Base-by-base conservation (phyloP, 2,113 vertebrate genomes). In the Muscicapa adusta region DNA sequence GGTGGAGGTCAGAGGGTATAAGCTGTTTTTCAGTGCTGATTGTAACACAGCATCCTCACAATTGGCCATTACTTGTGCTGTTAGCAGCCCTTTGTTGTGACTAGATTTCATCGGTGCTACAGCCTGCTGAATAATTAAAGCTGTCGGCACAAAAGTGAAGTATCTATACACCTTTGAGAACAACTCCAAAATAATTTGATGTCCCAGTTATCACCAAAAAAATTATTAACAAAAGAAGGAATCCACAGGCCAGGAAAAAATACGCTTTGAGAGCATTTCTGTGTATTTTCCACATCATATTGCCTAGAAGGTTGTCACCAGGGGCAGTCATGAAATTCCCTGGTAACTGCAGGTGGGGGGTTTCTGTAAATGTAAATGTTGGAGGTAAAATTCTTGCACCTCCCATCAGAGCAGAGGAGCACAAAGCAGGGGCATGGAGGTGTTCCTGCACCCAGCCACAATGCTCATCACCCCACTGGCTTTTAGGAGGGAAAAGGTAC, bases 41-140 rank as follows among this genome's bases (percentile, higher is more conserved):
- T 95, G 92, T 82, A 91, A 85, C 77, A 62, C 57, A 74, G 54
- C 58, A 67, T 81, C 84, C 81, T 89, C 70, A 82, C 76, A 94
- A 91, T 3, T 89, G 81, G 66, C 84, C 76, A 25, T 94, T 94
- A 87, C 73, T 68, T 40, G 73, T 92, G 95, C 45, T 47, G 54
- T 67, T 84, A 60, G 80, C 60, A 89, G 70, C 57, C 47, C 33
- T 85, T 96, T 92, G 80, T 56, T 75, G 62, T 7, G 28, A 75
- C 93, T 86, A 8, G 75, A 68, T 91, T 96, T 97, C 89, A 81
- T 85, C 6, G 9, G 38, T 61, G 84, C 53, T 78, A 33, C 40
- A 58, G 66, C 26, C 17, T 0, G 3, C 54, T 82, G 84, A 94
- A 82, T 96, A 96, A 97, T 97, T 97, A 96, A 95, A 94, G 53